These are phyloP conservation scores for Amphipyra tragopoginis DNA, from an alignment of 2,888 invertebrate species.

Conservation along the genomic window DNA sequence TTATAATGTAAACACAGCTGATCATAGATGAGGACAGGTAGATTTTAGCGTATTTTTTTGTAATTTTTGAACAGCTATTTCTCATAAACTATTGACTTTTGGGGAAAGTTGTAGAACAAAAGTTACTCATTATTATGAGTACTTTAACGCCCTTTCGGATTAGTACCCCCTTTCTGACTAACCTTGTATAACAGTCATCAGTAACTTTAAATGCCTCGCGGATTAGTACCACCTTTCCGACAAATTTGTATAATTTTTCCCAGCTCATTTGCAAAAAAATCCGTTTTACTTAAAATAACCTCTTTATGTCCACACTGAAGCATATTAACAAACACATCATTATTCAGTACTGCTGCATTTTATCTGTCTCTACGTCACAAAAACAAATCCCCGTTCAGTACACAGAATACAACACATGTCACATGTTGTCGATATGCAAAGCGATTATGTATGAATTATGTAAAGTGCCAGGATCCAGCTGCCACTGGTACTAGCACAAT, in stretches of 20 bases:
- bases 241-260: neutral
- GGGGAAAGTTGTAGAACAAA: too few species aligned
- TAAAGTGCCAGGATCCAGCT: slow-evolving; percentile 75
- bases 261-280: slow-evolving; percentile 10
- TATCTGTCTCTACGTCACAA: slow-evolving; percentile 50
- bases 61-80: too few species aligned
- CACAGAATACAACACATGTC: slow-evolving; percentile 83
- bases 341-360: slow-evolving; percentile 45
- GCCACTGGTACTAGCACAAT: slow-evolving; percentile 71
- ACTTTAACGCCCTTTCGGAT: too few species aligned
- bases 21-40: too few species aligned
- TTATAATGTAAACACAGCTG: too few species aligned
- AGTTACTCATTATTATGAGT: too few species aligned
- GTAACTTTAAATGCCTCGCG: too few species aligned
- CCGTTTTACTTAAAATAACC: slow-evolving; percentile 1
- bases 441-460: slow-evolving; percentile 86
- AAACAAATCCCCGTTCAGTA: slow-evolving; percentile 56
- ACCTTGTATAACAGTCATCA: too few species aligned
- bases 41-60: too few species aligned
- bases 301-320: slow-evolving; percentile 12
- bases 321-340: slow-evolving; percentile 43
- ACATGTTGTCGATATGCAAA: slow-evolving; percentile 84
- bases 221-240: too few species aligned
- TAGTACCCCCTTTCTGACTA: too few species aligned
- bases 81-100: too few species aligned